Evolutionary conservation across 2,113 vertebrate genomes (phyloP).

Genomic region (Ochotona princeps): DNA sequence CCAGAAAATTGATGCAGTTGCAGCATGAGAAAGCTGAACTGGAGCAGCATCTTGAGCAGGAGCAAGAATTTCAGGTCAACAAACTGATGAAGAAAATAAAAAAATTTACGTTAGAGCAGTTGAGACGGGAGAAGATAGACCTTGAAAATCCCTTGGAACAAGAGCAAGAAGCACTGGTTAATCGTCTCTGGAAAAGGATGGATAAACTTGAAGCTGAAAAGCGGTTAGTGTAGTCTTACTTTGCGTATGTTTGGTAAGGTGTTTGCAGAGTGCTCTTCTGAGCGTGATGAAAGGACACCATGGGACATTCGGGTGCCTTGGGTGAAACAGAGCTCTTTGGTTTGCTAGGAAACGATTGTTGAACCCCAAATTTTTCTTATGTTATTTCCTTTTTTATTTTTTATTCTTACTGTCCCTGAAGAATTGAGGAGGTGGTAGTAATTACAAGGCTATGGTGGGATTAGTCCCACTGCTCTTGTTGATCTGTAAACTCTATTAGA

Average conservation of each 20-base stretch:
- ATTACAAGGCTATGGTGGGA: background rate
- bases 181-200: constrained; percentile 99
- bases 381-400: background rate
- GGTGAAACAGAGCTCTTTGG: background rate
- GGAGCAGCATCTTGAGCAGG: constrained; percentile 98
- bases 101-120: constrained; percentile 98
- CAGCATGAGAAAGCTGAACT: constrained; percentile 99
- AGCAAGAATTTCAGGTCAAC: constrained; percentile 99
- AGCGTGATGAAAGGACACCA: background rate
- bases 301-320: background rate
- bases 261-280: background rate
- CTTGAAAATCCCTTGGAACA: constrained; percentile 99
- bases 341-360: background rate
- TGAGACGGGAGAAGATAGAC: constrained; percentile 98
- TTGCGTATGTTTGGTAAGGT: background rate
- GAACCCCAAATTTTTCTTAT: background rate
- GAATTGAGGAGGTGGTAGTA: no score
- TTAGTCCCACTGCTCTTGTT: background rate
- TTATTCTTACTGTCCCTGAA: background rate
- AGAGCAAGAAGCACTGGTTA: constrained; percentile 98
- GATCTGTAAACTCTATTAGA: background rate
- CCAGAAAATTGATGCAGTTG: constrained; percentile 98
- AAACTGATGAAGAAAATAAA: constrained; percentile 99
- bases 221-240: constrained; percentile 87
- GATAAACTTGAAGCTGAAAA: constrained; percentile 99